These are phyloP conservation scores for Eilema sororculum DNA, from an alignment of 2,888 invertebrate species.

Conservation along the genomic window DNA sequence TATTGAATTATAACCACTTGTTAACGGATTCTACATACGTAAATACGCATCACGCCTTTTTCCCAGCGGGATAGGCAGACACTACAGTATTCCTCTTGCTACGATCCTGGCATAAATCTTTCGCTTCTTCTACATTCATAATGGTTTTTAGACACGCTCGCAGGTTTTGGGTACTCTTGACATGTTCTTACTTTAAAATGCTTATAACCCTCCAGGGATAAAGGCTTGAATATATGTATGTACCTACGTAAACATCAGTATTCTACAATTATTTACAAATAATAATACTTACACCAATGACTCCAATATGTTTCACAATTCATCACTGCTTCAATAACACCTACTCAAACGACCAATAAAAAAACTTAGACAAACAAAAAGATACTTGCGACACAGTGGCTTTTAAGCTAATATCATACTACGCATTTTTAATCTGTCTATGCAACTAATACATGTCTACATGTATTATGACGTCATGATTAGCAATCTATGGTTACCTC, in stretches of 20 bases:
- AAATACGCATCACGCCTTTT: too few species aligned
- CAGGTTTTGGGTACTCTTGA: too few species aligned
- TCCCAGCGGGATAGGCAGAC: too few species aligned
- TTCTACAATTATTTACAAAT: neutral
- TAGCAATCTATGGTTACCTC: conserved; percentile 35
- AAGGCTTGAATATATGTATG: too few species aligned
- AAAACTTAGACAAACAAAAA: neutral
- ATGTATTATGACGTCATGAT: conserved; percentile 30
- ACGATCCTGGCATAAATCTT: too few species aligned
- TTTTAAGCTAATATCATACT: conserved; percentile 10
- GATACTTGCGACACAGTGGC: neutral
- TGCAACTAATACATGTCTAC: conserved; percentile 16
- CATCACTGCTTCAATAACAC: neutral
- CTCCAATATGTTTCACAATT: conserved; percentile 5
- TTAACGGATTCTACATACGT: too few species aligned
- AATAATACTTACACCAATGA: neutral
- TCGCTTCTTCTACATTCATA: too few species aligned
- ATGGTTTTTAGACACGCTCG: too few species aligned
- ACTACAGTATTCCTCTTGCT: too few species aligned
- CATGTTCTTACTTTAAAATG: too few species aligned
- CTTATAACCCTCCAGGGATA: too few species aligned
- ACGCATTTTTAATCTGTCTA: neutral
- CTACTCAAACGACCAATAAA: neutral
- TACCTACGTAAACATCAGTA: neutral
- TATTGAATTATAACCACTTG: too few species aligned